Evolutionary conservation across 2,888 invertebrate species (phyloP), one percentile per base, ranked within the genome.

Genomic region (Hemaris fuciformis): DNA sequence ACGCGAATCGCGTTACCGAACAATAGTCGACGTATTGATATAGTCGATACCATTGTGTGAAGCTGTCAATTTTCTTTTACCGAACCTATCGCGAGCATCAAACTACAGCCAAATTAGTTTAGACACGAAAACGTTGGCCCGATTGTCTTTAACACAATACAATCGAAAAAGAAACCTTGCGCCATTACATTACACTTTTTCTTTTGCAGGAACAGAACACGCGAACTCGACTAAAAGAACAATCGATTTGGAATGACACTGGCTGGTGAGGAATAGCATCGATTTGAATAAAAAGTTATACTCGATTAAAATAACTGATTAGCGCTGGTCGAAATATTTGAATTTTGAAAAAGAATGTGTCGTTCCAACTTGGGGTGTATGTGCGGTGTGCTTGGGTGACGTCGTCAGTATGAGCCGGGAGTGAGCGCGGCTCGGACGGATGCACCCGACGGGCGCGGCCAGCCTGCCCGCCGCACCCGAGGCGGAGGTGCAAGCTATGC

Each of bases 401-500:
- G 59, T 56, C 43, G 79, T 82, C 83, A 82, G 80, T 84, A 87
- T 87, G 89, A 83, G 85, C 80, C 83, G 77, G 76, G 81, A 77
- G 76, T 87, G 80, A 83, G 84, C 72, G 81, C 83, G 74, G 74
- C 68, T 80, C 80, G 84, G 87, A 90, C 95, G 95, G 93, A 95
- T 95, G 95, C 95, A 95, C 95, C 95, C 95, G 87, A 95, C 95
- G 93, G 93, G 92, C 88, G 93, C 95, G 85, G 93, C 94, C 90
- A 94, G 93, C 88, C 94, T 95, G 94, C 95, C 96, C 94, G 95
- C 95, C 94, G 95, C 95, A 93, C 95, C 94, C 84, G 96, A 96
- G 94, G 96, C 97, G 95, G 97, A 97, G 95, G 95, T 97, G 94
- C 97, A 97, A 95, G 96, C 97, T 93, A 97, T 97, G 95, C 97